These are phyloP conservation scores for Vandiemenella viatica DNA, from an alignment of 2,888 invertebrate species.

Conservation along the genomic window DNA sequence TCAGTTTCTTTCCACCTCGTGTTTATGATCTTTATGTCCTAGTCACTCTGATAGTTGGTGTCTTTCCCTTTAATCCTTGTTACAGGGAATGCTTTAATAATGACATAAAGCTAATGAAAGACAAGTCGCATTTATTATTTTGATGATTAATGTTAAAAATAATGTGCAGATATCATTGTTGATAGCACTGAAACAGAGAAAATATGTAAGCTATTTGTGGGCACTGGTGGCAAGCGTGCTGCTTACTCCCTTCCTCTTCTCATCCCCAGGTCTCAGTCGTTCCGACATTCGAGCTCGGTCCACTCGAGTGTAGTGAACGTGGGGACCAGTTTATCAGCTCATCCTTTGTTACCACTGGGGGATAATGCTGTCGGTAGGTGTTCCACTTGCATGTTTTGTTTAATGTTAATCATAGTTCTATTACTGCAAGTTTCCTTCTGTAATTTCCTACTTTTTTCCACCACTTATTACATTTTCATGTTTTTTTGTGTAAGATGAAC, in stretches of 20 bases:
- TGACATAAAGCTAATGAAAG: too few relatives aligned
- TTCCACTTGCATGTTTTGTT: background rate
- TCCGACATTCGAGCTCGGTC: conserved; percentile 69
- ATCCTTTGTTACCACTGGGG: conserved; percentile 82
- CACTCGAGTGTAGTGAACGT: conserved; percentile 52
- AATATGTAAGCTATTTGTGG: background rate
- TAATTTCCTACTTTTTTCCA: background rate
- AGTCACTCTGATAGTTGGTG: too few relatives aligned
- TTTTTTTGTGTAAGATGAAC: too few relatives aligned
- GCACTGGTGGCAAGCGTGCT: background rate
- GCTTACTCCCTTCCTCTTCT: background rate
- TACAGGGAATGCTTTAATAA: too few relatives aligned
- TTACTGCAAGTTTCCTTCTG: background rate
- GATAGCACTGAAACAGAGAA: too few relatives aligned
- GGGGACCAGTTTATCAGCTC: conserved; percentile 82
- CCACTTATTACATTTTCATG: background rate
- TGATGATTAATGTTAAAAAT: too few relatives aligned
- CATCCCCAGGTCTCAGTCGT: conserved; percentile 70
- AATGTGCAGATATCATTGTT: too few relatives aligned
- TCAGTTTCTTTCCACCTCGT: too few relatives aligned
- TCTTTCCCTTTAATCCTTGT: too few relatives aligned
- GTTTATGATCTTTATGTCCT: too few relatives aligned
- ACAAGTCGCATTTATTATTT: too few relatives aligned
- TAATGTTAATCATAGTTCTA: background rate
- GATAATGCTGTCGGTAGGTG: conserved; percentile 33